Percentiles rank a stretch among this genome's conserved stretches.
Evolutionary conservation across 2,113 vertebrate genomes (phyloP).

Genomic region (Datnioides undecimradiatus): DNA sequence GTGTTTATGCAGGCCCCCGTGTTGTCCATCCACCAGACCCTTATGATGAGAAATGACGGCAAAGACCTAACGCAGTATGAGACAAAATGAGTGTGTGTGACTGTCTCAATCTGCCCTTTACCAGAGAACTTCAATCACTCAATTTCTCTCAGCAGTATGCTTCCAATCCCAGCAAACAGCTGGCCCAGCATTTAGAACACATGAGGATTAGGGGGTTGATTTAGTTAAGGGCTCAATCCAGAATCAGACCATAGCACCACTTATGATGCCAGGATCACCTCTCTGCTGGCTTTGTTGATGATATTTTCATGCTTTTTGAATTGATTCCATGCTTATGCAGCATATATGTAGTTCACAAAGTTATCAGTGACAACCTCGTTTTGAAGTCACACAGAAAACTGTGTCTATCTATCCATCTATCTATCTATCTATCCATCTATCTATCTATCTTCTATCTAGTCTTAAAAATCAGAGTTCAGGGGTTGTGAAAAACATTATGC

Average conservation of each 20-base stretch:
- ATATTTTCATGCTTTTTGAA: constrained; percentile 22
- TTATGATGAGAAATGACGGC: constrained; percentile 12
- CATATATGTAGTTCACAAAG: not conserved
- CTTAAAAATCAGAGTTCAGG: not conserved
- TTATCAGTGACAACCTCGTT: not conserved
- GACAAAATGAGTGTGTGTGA: constrained; percentile 50
- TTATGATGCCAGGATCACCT: constrained; percentile 71
- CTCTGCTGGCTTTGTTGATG: constrained; percentile 38
- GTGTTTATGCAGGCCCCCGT: not conserved
- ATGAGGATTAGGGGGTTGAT: constrained; percentile 82
- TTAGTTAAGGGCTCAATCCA: constrained; percentile 82
- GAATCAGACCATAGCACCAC: constrained; percentile 74
- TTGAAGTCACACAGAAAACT: not conserved
- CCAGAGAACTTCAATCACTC: constrained; percentile 78
- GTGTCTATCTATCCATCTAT: not conserved
- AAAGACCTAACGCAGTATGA: constrained; percentile 32
- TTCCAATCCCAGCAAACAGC: constrained; percentile 84
- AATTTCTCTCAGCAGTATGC: constrained; percentile 81
- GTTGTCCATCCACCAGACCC: not conserved
- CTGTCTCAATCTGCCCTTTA: constrained; percentile 63
- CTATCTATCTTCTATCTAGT: too few species aligned
- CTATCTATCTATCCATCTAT: not conserved
- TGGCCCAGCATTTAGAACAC: constrained; percentile 82
- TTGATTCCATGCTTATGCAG: not conserved
- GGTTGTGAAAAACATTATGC: not conserved